Evolutionary conservation across 2,797 vertebrate genomes (phyloP).

Genomic region (Odontamblyopus lacepedii): DNA sequence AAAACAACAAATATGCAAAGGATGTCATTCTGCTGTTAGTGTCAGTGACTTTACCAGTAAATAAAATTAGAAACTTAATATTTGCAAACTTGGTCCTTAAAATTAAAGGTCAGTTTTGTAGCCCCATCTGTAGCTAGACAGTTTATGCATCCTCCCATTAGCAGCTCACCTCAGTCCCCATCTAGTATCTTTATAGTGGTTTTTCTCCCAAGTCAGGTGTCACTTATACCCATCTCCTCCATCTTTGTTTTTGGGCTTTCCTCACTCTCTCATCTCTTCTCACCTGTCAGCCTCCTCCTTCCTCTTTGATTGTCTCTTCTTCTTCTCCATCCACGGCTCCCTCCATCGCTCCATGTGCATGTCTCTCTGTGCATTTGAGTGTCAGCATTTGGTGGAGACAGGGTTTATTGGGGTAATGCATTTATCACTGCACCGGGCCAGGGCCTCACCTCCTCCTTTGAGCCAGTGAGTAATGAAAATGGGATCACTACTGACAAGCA

Average conservation of each 20-base stretch:
- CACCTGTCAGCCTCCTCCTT: conserved; percentile 65
- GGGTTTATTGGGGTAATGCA: conserved; percentile 78
- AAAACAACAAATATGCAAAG: no score
- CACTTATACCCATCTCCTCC: conserved; percentile 50
- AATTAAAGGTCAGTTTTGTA: neutral
- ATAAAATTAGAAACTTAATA: neutral
- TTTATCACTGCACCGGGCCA: conserved; percentile 74
- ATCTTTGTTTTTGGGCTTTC: conserved; percentile 41
- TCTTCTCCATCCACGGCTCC: conserved; percentile 62
- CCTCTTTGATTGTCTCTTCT: conserved; percentile 72
- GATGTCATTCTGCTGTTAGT: no score
- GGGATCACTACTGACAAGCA: conserved; percentile 79
- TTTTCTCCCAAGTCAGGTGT: conserved; percentile 50
- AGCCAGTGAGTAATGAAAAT: conserved; percentile 83
- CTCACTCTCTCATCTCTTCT: conserved; percentile 62
- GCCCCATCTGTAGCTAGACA: neutral
- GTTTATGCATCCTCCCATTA: conserved; percentile 63
- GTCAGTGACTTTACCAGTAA: no score
- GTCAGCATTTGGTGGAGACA: conserved; percentile 72
- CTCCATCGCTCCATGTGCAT: conserved; percentile 38
- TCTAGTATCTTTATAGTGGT: conserved; percentile 35
- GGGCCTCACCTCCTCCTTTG: conserved; percentile 75
- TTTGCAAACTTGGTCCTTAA: neutral
- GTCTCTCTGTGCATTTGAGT: conserved; percentile 45
- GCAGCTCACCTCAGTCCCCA: conserved; percentile 44